Evolutionary conservation across 2,797 vertebrate species (phyloP), one percentile per base, ranked within the genome.

Genomic region (Pangasius larnaudii): DNA sequence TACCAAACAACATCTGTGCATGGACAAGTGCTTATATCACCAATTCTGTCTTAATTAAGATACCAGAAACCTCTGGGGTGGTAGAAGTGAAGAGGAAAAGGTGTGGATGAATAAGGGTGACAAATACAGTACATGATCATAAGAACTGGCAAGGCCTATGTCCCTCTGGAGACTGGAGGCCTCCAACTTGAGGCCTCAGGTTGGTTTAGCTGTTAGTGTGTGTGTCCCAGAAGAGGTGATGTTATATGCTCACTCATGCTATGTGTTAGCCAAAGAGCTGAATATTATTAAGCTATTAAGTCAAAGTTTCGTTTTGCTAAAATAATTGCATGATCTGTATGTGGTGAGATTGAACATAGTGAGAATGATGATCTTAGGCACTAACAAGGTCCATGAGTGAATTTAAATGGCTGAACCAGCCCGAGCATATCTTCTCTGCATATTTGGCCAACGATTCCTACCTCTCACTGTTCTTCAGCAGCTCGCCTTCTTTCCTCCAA

Each of bases 401-500:
- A 42, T 72, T 72, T 72, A 30, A 24, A 42, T 11, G 36, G 36
- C 19, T 22, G 8, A 72, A 24, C 2, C 19, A 39, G 19, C 36
- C 8, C 42, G 8, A 3, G 71, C 71, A 74, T 46, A 24, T 10
- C 89, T 90, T 90, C 79, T 51, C 86, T 89, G 86, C 89, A 65
- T 56, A 78, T 88, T 36, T 18, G 88, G 91, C 88, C 88, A 90
- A 83, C n/a, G 27, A 90, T 82, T 84, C 91, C 61, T 96, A 98
- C 97, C 97, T 97, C 92, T 93, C 92, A 88, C 69, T 94, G 88
- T 93, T 96, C 90, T 65, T 95, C 89, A 98, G 92, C 86, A 89
- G 75, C 51, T 97, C 93, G 0, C 90, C 90, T 8, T 93, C 95
- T 91, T 93, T 97, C 91, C 95, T 97, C 98, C 97, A 98, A 89